Percentiles rank a stretch among this genome's conserved stretches.
Evolutionary conservation across 2,797 vertebrate species (phyloP).

Genomic region (Mus minutoides): DNA sequence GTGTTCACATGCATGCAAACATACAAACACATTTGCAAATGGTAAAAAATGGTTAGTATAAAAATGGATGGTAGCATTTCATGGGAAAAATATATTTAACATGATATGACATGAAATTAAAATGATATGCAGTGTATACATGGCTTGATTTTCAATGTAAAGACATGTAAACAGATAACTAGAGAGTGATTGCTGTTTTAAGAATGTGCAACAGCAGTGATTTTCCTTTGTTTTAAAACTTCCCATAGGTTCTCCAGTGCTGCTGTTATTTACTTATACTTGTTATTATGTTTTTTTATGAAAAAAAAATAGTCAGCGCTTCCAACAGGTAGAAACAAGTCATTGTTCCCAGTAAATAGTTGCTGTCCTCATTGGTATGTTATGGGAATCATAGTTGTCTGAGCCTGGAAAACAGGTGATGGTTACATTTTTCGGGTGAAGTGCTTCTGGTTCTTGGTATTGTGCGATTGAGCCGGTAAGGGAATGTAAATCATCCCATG

Average conservation of each 20-base stretch:
- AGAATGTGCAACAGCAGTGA: not conserved
- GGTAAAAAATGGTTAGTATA: not conserved
- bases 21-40: not conserved
- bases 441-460: not conserved
- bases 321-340: not conserved
- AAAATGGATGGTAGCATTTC: not conserved
- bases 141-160: not conserved
- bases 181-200: not conserved
- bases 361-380: not conserved
- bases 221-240: slow-evolving; percentile 21
- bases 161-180: slow-evolving; percentile 15
- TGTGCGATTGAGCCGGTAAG: slow-evolving; percentile 31
- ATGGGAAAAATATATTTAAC: slow-evolving; percentile 27
- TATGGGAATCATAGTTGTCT: slow-evolving; percentile 1
- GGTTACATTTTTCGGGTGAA: not conserved
- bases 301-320: not conserved
- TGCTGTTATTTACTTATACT: slow-evolving; percentile 46
- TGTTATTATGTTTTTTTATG: too few relatives aligned
- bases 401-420: not conserved
- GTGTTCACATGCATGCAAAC: not conserved
- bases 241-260: slow-evolving; percentile 41
- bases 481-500: not conserved
- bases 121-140: not conserved
- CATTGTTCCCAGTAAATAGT: not conserved
- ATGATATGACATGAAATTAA: not conserved